A percentile compares a stretch with the other conserved stretches of the same genome.
phyloP scores from a whole-genome alignment of 2,888 invertebrate genomes.

The Strigamia crassipes region DNA sequence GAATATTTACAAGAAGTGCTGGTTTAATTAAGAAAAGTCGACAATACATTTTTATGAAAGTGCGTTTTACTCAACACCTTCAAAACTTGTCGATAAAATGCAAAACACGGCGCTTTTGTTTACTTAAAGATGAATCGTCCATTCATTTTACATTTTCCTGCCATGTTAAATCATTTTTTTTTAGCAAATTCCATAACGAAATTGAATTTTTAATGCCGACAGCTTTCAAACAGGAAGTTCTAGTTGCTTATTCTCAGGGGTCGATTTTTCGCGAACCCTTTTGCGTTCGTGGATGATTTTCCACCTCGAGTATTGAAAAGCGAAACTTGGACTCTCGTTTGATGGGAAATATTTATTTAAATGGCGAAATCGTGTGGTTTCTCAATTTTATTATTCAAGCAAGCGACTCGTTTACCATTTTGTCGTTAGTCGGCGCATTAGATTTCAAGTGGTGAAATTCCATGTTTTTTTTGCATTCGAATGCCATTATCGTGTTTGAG shows the following conservation, averaged over 20 bases:
- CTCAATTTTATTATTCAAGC: not conserved
- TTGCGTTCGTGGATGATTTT: too few species aligned
- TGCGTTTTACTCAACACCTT: not conserved
- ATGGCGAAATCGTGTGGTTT: not conserved
- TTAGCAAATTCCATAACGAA: too few species aligned
- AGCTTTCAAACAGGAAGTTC: too few species aligned
- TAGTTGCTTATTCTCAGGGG: too few species aligned
- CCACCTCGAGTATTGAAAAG: too few species aligned
- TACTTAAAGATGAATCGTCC: not conserved
- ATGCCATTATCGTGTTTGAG: not conserved
- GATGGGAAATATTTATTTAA: not conserved
- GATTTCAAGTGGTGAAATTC: too few species aligned
- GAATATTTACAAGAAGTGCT: conserved; percentile 23
- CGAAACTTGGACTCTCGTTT: too few species aligned
- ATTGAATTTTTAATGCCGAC: too few species aligned
- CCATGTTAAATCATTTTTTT: too few species aligned
- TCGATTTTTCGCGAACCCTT: too few species aligned
- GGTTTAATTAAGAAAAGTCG: conserved; percentile 36
- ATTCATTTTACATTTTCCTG: not conserved
- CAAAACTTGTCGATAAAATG: conserved; percentile 25
- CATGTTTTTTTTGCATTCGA: not conserved
- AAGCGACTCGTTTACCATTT: not conserved
- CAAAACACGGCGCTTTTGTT: not conserved
- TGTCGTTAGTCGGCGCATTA: not conserved
- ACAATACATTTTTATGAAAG: conserved; percentile 11